phyloP scores from a whole-genome alignment of 2,797 vertebrate genomes.

The Amniataba percoides region DNA sequence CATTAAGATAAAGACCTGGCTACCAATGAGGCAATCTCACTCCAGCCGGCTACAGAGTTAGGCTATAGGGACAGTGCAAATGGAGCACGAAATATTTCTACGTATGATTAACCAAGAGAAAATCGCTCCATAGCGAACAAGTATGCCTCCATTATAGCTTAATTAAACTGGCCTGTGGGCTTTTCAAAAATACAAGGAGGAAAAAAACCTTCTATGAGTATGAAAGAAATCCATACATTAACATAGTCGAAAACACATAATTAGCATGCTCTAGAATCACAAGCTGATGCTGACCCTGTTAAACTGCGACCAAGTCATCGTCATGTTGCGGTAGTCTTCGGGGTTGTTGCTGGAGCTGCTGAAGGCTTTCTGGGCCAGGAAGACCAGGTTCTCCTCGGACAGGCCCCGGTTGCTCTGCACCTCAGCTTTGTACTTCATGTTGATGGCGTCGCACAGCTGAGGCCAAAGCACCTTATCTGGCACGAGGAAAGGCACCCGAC shows the following conservation, averaged over 20 bases:
- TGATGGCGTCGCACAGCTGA: conserved; percentile 95
- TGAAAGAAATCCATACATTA: conserved; percentile 24
- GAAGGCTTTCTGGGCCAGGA: conserved; percentile 97
- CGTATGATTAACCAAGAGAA: conserved; percentile 54
- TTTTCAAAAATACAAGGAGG: conserved; percentile 32
- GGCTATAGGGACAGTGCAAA: conserved; percentile 49
- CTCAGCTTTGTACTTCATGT: conserved; percentile 98
- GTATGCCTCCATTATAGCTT: conserved; percentile 9
- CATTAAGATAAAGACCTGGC: conserved; percentile 68
- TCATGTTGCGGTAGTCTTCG: conserved; percentile 94
- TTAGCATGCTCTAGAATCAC: not conserved
- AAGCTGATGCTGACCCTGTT: conserved; percentile 89
- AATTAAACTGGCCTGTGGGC: conserved; percentile 28
- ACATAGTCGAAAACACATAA: not conserved
- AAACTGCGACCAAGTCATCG: conserved; percentile 98
- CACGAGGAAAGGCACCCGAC: conserved; percentile 94
- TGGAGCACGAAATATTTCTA: conserved; percentile 59
- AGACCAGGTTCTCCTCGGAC: conserved; percentile 96
- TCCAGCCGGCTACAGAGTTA: conserved; percentile 33
- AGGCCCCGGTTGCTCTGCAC: conserved; percentile 95
- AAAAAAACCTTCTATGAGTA: not conserved
- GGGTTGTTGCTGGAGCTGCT: conserved; percentile 88
- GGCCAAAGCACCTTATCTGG: conserved; percentile 97
- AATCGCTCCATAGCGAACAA: conserved; percentile 27
- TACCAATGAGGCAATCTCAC: conserved; percentile 48